Evolutionary conservation across 2,888 invertebrate genomes (phyloP).

Genomic region (Nemoura dubitans): DNA sequence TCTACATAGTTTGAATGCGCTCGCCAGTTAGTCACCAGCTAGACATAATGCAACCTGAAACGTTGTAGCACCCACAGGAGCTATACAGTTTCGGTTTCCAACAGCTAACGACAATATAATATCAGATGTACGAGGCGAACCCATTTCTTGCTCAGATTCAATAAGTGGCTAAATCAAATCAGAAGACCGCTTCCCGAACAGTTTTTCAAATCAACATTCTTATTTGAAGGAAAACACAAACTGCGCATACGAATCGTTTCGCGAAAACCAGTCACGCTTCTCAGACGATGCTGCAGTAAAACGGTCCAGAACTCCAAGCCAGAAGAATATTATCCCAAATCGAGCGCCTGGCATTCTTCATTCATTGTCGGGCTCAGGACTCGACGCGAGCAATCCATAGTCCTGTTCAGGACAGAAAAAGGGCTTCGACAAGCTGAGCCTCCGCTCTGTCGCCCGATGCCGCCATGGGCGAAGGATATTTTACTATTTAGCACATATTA

Average conservation of each 20-base stretch:
- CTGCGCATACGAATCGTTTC: background rate
- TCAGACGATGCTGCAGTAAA: background rate
- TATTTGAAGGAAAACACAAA: constrained; percentile 7
- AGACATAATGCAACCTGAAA: too few relatives aligned
- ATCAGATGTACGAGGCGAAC: background rate
- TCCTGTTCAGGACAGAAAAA: background rate
- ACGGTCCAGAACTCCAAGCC: background rate
- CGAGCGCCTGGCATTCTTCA: background rate
- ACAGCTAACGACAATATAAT: background rate
- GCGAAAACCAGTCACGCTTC: constrained; percentile 4
- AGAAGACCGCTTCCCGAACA: background rate
- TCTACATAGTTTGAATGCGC: background rate
- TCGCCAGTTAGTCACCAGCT: too few relatives aligned
- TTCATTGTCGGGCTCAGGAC: background rate
- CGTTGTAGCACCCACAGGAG: background rate
- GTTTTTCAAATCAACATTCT: constrained; percentile 12
- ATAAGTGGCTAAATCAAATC: constrained; percentile 7
- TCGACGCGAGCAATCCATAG: background rate
- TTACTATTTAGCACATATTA: constrained; percentile 22
- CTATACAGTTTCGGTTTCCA: background rate
- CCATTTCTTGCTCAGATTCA: background rate
- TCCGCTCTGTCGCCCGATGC: background rate
- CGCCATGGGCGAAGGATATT: constrained; percentile 1
- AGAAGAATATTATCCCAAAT: background rate
- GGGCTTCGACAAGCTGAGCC: background rate